A percentile compares a stretch with the other conserved stretches of the same genome.
phyloP scores from a whole-genome alignment of 2,113 vertebrate genomes.

The Anhinga rufa region DNA sequence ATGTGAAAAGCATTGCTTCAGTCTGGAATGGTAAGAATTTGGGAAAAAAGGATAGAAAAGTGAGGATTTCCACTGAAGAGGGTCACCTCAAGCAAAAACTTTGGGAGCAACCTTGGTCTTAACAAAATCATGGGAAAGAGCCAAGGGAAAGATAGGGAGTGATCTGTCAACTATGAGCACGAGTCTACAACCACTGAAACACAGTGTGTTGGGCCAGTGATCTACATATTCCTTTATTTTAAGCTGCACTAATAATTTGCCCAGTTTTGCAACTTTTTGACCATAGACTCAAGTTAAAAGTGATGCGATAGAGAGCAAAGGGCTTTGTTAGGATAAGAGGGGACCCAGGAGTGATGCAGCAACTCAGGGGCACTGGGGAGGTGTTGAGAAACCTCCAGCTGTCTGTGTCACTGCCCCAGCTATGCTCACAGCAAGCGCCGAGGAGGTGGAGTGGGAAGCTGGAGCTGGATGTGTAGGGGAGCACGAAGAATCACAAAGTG shows the following conservation, averaged over 20 bases:
- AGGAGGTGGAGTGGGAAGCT: neutral
- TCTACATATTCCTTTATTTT: neutral
- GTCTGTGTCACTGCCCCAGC: neutral
- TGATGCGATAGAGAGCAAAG: neutral
- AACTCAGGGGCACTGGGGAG: neutral
- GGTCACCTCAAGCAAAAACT: neutral
- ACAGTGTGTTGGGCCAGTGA: neutral
- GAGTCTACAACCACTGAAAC: neutral
- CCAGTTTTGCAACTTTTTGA: neutral
- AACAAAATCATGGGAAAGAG: neutral
- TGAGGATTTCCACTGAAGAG: neutral
- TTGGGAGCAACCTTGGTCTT: neutral
- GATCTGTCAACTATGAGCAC: neutral
- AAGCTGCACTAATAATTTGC: neutral
- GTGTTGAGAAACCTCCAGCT: neutral
- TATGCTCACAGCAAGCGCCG: neutral
- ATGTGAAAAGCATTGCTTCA: neutral
- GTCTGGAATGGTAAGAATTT: neutral
- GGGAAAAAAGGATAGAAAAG: neutral
- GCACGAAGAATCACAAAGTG: neutral
- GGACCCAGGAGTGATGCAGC: neutral
- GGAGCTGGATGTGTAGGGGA: neutral
- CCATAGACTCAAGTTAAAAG: neutral
- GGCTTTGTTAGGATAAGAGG: neutral
- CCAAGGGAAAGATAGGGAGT: neutral